phyloP scores from a whole-genome alignment of 1,140 invertebrate species.

The Trichonephila clavata region DNA sequence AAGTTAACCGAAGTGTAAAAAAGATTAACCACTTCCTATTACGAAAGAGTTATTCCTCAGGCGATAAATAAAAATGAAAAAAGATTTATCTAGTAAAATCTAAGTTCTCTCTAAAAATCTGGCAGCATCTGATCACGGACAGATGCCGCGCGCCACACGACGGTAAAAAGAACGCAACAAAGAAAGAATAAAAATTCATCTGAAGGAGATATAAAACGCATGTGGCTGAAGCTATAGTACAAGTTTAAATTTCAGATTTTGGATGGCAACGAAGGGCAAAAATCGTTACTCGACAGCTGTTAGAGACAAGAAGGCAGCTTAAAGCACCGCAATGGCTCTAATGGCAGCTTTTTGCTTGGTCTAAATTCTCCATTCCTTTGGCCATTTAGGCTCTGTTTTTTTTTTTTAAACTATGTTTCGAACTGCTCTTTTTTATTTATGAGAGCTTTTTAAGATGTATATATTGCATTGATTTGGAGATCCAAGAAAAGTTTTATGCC shows the following conservation, averaged over 20 bases:
- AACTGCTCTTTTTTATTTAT: constrained; percentile 5
- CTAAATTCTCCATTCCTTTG: constrained; percentile 43
- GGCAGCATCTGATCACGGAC: constrained; percentile 54
- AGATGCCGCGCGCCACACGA: neutral
- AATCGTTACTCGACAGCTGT: constrained; percentile 62
- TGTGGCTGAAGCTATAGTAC: neutral
- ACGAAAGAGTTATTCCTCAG: neutral
- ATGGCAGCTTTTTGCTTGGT: constrained; percentile 57
- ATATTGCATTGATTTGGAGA: constrained; percentile 35
- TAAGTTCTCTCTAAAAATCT: constrained; percentile 25
- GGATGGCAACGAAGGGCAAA: constrained; percentile 35
- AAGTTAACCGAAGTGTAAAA: neutral
- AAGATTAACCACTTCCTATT: constrained; percentile 11
- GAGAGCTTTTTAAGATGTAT: constrained; percentile 53
- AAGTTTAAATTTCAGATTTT: constrained; percentile 69
- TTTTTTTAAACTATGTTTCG: neutral
- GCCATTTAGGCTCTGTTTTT: constrained; percentile 56
- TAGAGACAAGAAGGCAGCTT: constrained; percentile 56
- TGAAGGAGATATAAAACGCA: constrained; percentile 46
- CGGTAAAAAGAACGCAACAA: constrained; percentile 32
- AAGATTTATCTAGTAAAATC: neutral
- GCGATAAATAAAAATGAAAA: neutral
- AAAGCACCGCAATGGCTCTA: constrained; percentile 54
- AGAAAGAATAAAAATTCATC: neutral
- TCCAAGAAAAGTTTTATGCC: neutral